Base-by-base conservation (phyloP, 2,888 invertebrate species). In the Koerneria pararmatus region DNA sequence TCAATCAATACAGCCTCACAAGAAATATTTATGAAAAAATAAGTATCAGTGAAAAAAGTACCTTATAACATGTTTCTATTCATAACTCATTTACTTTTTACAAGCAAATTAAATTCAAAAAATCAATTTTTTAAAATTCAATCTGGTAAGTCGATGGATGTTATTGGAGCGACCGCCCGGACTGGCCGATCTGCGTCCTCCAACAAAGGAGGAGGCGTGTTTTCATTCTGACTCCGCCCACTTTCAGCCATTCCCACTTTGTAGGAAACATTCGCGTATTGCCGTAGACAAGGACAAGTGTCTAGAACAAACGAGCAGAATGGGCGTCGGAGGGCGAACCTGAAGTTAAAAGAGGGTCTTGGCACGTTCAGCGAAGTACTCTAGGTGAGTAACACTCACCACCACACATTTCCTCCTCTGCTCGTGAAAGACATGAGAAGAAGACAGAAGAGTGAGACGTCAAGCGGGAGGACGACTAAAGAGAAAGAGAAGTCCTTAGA, bases 241-340 rank as follows among this genome's bases (percentile, higher is more conserved):
- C 51, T 31, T 31, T 22, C n/a, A 6, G 46, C 46, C 27, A 60
- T 29, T n/a, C 69, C 69, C 34, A 69, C 72, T 65, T 71, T 70
- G 69, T 97, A 97, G 5, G 95, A 93, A 77, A 98, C 95, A 85
- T 98, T 98, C 27, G 95, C 97, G 85, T 98, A 98, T 84, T 97
- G 95, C 87, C 95, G 95, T 54, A 98, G 88, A 71, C 94, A 88
- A 0, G 97, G 97, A 86, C 94, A 95, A 19, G 91, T 89, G 64
- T 92, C 91, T 37, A 98, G 87, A n/a, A 98, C 87, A 85, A 95
- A 95, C 80, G 92, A 92, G 84, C 95, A 95, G 84, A 98, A 94
- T 84, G 95, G 95, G 87, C 94, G 94, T 60, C 95, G 88, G 78
- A 98, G 91, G 63, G 95, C 98, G 85, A 97, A 98, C 97, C 95